Conservation (phyloP, 2,888 invertebrate genomes). For the Andrena minutula region DNA sequence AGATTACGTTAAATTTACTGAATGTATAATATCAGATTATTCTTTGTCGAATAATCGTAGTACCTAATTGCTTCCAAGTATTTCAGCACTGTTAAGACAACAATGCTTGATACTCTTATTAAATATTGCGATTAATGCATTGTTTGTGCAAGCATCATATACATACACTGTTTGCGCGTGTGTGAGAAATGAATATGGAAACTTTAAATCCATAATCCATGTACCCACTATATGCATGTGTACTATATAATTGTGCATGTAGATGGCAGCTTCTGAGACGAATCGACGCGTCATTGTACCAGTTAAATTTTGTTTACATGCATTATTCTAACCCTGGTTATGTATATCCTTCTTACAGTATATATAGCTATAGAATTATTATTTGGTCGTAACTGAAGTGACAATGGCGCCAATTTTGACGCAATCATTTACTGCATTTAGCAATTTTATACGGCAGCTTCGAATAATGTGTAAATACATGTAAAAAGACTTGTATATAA, state of each 20-base stretch:
- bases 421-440: constrained; percentile 14
- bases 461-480: constrained; percentile 34
- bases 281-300: constrained; percentile 2
- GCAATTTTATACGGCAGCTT: constrained; percentile 9
- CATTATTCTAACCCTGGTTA: constrained; percentile 30
- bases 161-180: neutral
- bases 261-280: constrained; percentile 5
- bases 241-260: neutral
- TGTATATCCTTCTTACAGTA: constrained; percentile 1
- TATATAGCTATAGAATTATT: too few species aligned
- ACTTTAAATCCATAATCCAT: neutral
- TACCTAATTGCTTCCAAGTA: neutral
- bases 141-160: neutral
- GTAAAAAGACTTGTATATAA: constrained; percentile 45
- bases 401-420: constrained; percentile 7
- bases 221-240: neutral
- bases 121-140: neutral
- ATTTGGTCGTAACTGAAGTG: neutral
- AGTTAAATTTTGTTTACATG: constrained; percentile 48
- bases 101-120: neutral
- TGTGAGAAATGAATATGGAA: neutral
- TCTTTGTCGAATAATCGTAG: neutral
- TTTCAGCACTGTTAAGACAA: neutral
- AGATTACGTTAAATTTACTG: too few species aligned
- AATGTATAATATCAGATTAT: neutral